Base-by-base conservation (phyloP, 1,140 invertebrate genomes). In the Grapholita molesta region DNA sequence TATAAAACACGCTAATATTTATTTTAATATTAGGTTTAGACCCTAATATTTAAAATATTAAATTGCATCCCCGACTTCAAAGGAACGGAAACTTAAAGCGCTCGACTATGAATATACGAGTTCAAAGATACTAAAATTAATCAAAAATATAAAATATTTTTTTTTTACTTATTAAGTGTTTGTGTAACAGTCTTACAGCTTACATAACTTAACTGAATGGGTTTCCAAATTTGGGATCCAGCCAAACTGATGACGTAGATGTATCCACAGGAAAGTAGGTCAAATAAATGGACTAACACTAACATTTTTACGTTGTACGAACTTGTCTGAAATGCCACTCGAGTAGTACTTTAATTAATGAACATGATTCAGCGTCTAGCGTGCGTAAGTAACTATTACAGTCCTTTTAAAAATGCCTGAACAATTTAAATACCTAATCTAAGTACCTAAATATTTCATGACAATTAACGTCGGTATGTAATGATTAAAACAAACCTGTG, bases 151-250 rank as follows among this genome's bases (percentile, higher is more conserved):
- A n/a, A n/a, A n/a, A n/a, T n/a, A n/a, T n/a, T n/a, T n/a, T n/a
- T n/a, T n/a, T n/a, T n/a, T n/a, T n/a, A n/a, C n/a, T n/a, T n/a
- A n/a, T n/a, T n/a, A n/a, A 48, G n/a, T 48, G 42, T 48, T 48
- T 48, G 18, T 48, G 42, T 48, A 48, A 48, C 38, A 48, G 18
- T 25, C 25, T 61, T 61, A 28, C 24, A 61, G 55, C 55, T 61
- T 61, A 61, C 55, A 61, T 61, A 61, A 61, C 55, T 61, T 61
- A 61, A 61, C 55, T 61, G 28, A 64, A 64, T 64, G 18, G 7
- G 67, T 75, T 70, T 71, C 48, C 70, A 77, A 75, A 75, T 70
- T 79, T 79, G 75, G 78, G 71, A 68, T 71, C 67, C 65, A 66
- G 71, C 78, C 75, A 79, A 77, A 72, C 55, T 32, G 73, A 72